phyloP scores from a whole-genome alignment of 2,113 vertebrate genomes.

The Sakesphorus luctuosus region DNA sequence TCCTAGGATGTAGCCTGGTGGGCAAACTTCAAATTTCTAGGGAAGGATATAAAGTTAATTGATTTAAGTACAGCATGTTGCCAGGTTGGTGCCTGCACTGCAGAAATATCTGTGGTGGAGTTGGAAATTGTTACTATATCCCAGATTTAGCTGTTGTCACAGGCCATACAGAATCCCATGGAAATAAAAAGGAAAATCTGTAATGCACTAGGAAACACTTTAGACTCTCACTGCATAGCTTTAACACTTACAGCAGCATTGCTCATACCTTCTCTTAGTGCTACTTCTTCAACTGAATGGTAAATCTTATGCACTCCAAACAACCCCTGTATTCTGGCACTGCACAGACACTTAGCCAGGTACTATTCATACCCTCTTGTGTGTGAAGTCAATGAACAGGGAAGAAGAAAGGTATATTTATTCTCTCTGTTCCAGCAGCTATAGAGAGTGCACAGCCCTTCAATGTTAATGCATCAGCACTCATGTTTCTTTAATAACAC shows the following conservation, averaged over 20 bases:
- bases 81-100: not conserved
- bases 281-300: not conserved
- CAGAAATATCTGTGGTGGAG: not conserved
- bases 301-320: not conserved
- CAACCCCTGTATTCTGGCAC: not conserved
- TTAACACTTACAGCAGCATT: not conserved
- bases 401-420: constrained; percentile 33
- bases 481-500: constrained; percentile 16
- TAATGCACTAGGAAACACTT: not conserved
- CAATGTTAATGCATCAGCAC: not conserved
- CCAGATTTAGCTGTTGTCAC: not conserved
- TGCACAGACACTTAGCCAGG: not conserved
- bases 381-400: not conserved
- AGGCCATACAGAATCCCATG: not conserved
- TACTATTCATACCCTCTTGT: not conserved
- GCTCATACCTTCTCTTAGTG: not conserved
- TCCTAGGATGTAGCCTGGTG: not conserved
- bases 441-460: not conserved
- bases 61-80: not conserved
- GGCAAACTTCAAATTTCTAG: not conserved
- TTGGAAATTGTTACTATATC: not conserved
- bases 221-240: not conserved
- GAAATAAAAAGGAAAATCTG: not conserved
- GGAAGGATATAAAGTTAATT: not conserved
- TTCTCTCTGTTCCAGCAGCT: constrained; percentile 23